Conservation (phyloP, 2,113 vertebrate species). For the Pomatostomus ruficeps region DNA sequence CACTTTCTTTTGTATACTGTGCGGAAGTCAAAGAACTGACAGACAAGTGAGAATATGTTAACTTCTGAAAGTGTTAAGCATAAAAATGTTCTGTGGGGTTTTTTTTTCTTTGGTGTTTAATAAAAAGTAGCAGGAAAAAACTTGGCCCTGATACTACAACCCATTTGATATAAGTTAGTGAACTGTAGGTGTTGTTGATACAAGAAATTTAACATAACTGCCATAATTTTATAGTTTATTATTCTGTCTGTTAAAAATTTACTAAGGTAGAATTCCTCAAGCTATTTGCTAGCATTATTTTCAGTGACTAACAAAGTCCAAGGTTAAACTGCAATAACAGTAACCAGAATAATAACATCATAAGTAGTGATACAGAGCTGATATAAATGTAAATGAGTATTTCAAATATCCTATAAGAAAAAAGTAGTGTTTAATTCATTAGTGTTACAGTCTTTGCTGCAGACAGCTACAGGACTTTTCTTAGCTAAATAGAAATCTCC, state of each 20-base stretch:
- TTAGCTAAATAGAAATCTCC: not conserved
- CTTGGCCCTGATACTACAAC: not conserved
- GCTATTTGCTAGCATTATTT: not conserved
- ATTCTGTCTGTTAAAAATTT: not conserved
- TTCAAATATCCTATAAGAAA: not conserved
- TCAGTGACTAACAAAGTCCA: not conserved
- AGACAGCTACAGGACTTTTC: not conserved
- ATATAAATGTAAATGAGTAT: not conserved
- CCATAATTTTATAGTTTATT: not conserved
- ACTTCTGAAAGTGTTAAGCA: not conserved
- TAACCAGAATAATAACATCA: not conserved
- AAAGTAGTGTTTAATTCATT: not conserved
- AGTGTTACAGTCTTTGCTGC: not conserved
- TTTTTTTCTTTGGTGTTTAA: not conserved
- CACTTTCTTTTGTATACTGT: not conserved
- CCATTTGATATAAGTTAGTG: not conserved
- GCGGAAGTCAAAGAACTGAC: not conserved
- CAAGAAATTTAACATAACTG: not conserved
- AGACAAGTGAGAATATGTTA: not conserved
- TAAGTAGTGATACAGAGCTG: not conserved
- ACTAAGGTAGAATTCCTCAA: not conserved
- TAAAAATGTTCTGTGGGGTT: rapidly evolving
- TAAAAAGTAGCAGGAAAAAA: not conserved
- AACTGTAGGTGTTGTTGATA: not conserved
- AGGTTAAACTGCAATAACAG: not conserved